These are phyloP conservation scores for Podabrus alpinus DNA, from an alignment of 2,888 invertebrate species.

Conservation along the genomic window DNA sequence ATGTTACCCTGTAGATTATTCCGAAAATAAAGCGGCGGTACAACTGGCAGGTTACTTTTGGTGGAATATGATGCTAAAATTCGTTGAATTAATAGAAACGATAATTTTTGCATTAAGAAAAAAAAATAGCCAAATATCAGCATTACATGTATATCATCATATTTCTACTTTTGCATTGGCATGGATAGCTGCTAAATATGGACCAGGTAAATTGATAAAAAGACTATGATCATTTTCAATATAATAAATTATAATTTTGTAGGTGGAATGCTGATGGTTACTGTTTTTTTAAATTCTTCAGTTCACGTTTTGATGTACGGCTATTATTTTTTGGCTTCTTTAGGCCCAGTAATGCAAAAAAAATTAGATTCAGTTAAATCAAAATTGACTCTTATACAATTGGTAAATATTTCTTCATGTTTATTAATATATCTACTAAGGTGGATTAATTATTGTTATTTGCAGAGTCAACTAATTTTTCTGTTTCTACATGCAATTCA, in stretches of 20 bases:
- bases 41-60: slow-evolving; percentile 60
- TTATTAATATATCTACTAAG: neutral
- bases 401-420: slow-evolving; percentile 55
- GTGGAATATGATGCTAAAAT: slow-evolving; percentile 67
- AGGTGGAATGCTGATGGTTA: slow-evolving; percentile 71
- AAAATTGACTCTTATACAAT: slow-evolving; percentile 63
- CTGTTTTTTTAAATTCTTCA: slow-evolving; percentile 67
- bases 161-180: slow-evolving; percentile 55
- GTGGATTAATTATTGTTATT: neutral
- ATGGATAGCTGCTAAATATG: neutral
- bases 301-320: slow-evolving; percentile 77
- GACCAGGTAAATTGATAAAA: neutral
- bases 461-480: slow-evolving; percentile 1
- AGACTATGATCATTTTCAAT: neutral
- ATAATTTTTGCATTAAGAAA: slow-evolving; percentile 70
- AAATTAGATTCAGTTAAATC: slow-evolving; percentile 64
- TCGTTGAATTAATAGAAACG: slow-evolving; percentile 69
- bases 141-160: slow-evolving; percentile 73
- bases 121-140: slow-evolving; percentile 68
- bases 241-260: slow-evolving; percentile 27
- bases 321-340: slow-evolving; percentile 70
- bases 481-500: neutral
- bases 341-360: slow-evolving; percentile 62
- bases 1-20: slow-evolving; percentile 74
- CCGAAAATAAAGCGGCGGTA: slow-evolving; percentile 63